phyloP scores from a whole-genome alignment of 2,888 invertebrate genomes.

The Caenorhabditis macrosperma region DNA sequence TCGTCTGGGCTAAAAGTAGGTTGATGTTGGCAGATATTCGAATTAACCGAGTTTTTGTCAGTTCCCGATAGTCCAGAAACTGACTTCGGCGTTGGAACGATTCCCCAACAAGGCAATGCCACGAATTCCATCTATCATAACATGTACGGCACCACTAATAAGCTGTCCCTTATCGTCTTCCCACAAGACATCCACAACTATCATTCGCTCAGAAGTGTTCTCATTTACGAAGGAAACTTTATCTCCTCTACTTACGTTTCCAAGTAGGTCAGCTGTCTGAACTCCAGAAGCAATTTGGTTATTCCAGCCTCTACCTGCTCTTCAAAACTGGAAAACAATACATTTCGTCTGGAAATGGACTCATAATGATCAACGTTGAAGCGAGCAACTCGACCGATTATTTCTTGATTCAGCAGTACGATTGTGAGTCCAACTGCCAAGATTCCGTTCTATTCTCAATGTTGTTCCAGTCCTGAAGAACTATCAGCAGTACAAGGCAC shows the following conservation, averaged over 20 bases:
- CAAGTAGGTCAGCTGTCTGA: background rate
- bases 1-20: constrained; percentile 17
- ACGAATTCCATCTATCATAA: background rate
- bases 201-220: constrained; percentile 7
- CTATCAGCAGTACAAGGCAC: background rate
- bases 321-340: background rate
- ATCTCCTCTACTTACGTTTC: background rate
- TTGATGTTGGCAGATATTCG: too few species aligned
- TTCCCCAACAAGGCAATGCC: background rate
- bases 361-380: background rate
- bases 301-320: background rate
- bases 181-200: constrained; percentile 2
- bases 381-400: background rate
- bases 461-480: background rate
- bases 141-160: background rate
- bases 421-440: background rate
- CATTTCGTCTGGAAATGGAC: background rate
- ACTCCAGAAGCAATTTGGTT: background rate
- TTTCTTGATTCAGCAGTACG: background rate
- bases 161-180: background rate
- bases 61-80: background rate
- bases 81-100: background rate
- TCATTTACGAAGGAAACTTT: background rate
- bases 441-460: background rate
- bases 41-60: background rate